Evolutionary conservation across 2,797 vertebrate species (phyloP), one percentile per base, ranked within the genome.

Genomic region (Pachyuromys duprasi): DNA sequence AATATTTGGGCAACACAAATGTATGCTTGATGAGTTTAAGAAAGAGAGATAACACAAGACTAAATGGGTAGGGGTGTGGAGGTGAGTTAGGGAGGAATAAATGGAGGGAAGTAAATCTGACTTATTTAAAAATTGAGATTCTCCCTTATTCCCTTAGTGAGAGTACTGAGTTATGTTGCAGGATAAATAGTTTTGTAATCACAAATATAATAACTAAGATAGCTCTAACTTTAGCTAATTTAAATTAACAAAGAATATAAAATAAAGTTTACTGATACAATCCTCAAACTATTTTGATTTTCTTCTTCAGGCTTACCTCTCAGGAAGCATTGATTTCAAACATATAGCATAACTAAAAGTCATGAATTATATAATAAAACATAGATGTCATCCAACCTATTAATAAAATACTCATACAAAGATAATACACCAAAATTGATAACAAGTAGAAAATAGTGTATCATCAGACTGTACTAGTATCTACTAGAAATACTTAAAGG

Each of bases 241-340:
- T 91, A 96, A 86, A 91, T 74, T 36, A 95, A 82, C n/a, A 86
- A 96, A 88, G 28, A 9, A 45, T 74, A 33, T 14, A 67, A 90
- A 91, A 65, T 76, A 83, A 88, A 90, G 13, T 93, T 92, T 62
- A 91, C 70, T 82, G 42, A 83, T 79, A 22, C 3, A 86, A 11
- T 55, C 8, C 18, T 90, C 88, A 8, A 86, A 42, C 2, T 39
- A 72, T 78, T 75, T 53, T 63, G 12, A 39, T 79, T 90, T 91
- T 83, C 18, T 62, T 70, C 31, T 90, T 24, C 24, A 95, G 9
- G 9, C 1, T 90, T 95, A 80, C 24, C 33, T 80, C 49, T 80
- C 49, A 49, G 49, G 42, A 36, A 90, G 53, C 36, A 72, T 13
- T 72, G 11, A 83, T 49, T 93, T 20, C 14, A 65, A 80, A 39